These are phyloP conservation scores for Phoebastria nigripes DNA, from an alignment of 2,797 vertebrate genomes.

Conservation along the genomic window DNA sequence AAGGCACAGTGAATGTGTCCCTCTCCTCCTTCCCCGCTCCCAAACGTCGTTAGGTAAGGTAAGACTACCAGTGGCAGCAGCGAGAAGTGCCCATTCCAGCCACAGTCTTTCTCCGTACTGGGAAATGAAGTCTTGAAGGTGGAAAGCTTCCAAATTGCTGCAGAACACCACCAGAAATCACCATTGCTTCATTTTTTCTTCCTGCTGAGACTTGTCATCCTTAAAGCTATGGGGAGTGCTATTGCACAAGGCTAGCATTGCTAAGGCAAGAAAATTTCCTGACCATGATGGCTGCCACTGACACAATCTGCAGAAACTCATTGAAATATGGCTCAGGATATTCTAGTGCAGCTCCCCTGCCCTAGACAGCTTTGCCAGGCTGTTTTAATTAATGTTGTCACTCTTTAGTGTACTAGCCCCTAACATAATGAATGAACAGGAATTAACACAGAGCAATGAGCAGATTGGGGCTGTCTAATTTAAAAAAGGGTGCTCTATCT, in stretches of 20 bases:
- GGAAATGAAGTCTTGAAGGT: neutral
- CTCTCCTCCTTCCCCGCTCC: neutral
- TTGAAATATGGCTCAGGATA: neutral
- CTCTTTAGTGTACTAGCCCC: neutral
- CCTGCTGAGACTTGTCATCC: constrained; percentile 23
- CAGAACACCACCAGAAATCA: constrained; percentile 28
- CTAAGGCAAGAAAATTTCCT: constrained; percentile 3
- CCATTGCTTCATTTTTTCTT: constrained; percentile 18
- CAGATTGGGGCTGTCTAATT: neutral
- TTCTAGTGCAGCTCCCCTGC: neutral
- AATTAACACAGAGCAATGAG: neutral
- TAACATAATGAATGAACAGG: neutral
- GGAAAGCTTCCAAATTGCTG: constrained; percentile 39
- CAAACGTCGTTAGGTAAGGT: neutral
- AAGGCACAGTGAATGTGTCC: neutral
- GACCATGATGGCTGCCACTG: neutral
- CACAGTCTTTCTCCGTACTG: neutral
- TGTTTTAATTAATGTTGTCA: constrained; percentile 23
- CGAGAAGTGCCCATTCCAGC: neutral
- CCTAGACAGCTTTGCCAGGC: neutral
- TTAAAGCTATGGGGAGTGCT: neutral
- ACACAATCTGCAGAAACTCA: neutral
- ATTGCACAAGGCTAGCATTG: constrained; percentile 29
- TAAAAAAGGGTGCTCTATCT: neutral
- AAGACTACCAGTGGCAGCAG: neutral